These are phyloP conservation scores for Hipparchia semele DNA, from an alignment of 2,888 invertebrate genomes.

Conservation along the genomic window DNA sequence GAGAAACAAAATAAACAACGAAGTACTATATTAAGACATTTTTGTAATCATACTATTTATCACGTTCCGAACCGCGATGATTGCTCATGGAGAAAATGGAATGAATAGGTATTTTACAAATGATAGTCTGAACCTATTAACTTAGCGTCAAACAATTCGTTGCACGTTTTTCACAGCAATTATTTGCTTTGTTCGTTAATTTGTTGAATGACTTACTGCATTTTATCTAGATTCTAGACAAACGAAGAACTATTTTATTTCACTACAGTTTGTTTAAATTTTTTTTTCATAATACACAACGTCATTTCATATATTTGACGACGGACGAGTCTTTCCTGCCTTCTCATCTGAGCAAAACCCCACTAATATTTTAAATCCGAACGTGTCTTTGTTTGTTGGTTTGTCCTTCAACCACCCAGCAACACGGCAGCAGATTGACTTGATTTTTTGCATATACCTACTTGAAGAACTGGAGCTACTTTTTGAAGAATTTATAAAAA, in stretches of 20 bases:
- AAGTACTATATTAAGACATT: too few relatives aligned
- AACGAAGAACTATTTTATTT: not conserved
- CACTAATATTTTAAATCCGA: too few relatives aligned
- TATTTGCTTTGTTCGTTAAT: slow-evolving; percentile 27
- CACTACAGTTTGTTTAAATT: too few relatives aligned
- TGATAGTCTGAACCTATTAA: slow-evolving; percentile 25
- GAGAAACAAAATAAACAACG: too few relatives aligned
- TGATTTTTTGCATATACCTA: too few relatives aligned
- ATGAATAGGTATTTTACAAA: slow-evolving; percentile 15
- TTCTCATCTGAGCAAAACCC: not conserved
- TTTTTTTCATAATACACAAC: too few relatives aligned
- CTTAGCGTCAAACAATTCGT: slow-evolving; percentile 24
- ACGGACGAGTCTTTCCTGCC: not conserved
- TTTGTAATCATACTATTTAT: not conserved
- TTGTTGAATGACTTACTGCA: slow-evolving; percentile 13
- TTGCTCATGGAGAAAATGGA: not conserved
- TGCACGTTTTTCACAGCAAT: slow-evolving; percentile 27
- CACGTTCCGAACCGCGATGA: slow-evolving; percentile 10
- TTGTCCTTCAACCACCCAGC: too few relatives aligned
- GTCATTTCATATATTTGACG: not conserved
- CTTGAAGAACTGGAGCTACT: too few relatives aligned
- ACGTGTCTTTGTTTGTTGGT: too few relatives aligned
- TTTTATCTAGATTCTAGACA: slow-evolving; percentile 17
- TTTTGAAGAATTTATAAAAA: too few relatives aligned
- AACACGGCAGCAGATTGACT: too few relatives aligned